A percentile compares a stretch with the other conserved stretches of the same genome.
Conservation (phyloP, 2,113 vertebrate genomes). For the Eudorcas thomsonii region DNA sequence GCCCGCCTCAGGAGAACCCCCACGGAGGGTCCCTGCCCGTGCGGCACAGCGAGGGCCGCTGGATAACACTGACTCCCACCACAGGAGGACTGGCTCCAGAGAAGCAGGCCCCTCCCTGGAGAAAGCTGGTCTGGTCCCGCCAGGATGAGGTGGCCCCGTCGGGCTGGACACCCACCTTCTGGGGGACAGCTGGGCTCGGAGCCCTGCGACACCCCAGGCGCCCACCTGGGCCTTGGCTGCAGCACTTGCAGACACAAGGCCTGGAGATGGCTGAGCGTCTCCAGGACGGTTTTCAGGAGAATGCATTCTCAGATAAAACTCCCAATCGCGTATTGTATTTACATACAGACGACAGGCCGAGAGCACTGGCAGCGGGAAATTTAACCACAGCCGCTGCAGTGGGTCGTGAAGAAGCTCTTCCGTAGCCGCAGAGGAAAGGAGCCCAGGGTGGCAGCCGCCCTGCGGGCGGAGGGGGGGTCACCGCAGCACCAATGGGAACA, state of each 20-base stretch:
- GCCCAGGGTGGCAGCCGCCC: fast-evolving
- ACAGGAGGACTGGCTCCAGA: background rate
- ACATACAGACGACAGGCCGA: no score
- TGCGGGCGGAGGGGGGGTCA: fast-evolving
- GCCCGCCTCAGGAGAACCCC: background rate
- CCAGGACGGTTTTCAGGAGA: background rate
- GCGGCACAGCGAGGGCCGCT: background rate
- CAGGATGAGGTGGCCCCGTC: background rate
- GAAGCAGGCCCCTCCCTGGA: background rate
- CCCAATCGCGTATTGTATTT: no score
- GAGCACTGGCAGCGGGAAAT: background rate
- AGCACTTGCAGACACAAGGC: background rate
- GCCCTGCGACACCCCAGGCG: background rate
- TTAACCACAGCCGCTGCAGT: fast-evolving
- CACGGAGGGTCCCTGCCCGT: background rate
- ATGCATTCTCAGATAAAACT: background rate
- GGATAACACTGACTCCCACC: background rate
- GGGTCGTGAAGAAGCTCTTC: background rate
- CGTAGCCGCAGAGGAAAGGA: fast-evolving
- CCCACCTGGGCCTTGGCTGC: background rate
- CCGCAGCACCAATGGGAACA: fast-evolving
- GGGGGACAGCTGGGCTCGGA: background rate
- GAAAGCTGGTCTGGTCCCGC: background rate
- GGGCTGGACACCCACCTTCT: background rate
- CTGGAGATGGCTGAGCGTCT: background rate